phyloP scores from a whole-genome alignment of 2,888 invertebrate species.

The Papilio elwesi region DNA sequence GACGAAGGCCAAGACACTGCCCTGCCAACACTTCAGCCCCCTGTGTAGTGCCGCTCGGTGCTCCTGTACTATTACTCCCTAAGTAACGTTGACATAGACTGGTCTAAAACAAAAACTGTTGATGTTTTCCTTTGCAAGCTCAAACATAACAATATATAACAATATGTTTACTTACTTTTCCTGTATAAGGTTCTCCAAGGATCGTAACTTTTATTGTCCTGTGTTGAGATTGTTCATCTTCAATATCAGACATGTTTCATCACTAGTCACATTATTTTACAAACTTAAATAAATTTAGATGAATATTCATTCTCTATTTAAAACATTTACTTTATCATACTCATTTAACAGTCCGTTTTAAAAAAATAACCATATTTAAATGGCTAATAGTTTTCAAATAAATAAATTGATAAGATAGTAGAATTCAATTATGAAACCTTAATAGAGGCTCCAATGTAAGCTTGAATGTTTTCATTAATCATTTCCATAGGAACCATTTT shows the following conservation, averaged over 20 bases:
- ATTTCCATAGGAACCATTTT: conserved; percentile 43
- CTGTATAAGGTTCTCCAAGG: conserved; percentile 91
- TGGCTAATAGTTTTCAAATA: not conserved
- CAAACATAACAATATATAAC: not conserved
- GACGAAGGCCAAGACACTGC: conserved; percentile 70
- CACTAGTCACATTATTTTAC: not conserved
- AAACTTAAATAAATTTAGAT: not conserved
- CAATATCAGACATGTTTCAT: conserved; percentile 86
- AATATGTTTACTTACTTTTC: conserved; percentile 88
- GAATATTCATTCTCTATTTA: not conserved
- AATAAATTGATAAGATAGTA: not conserved
- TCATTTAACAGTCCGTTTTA: not conserved
- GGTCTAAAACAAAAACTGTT: conserved; percentile 55
- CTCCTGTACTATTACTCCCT: conserved; percentile 54
- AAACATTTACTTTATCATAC: not conserved
- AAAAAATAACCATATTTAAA: not conserved
- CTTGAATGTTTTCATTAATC: conserved; percentile 39
- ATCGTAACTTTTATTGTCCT: conserved; percentile 90
- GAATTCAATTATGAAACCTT: conserved; percentile 8
- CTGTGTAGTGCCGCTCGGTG: conserved; percentile 61
- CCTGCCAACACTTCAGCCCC: conserved; percentile 80
- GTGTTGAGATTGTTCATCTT: conserved; percentile 84
- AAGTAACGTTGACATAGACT: conserved; percentile 75
- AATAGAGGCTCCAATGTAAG: not conserved
- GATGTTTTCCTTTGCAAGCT: not conserved